phyloP scores from a whole-genome alignment of 2,888 invertebrate species.

The Lamproptera curius region DNA sequence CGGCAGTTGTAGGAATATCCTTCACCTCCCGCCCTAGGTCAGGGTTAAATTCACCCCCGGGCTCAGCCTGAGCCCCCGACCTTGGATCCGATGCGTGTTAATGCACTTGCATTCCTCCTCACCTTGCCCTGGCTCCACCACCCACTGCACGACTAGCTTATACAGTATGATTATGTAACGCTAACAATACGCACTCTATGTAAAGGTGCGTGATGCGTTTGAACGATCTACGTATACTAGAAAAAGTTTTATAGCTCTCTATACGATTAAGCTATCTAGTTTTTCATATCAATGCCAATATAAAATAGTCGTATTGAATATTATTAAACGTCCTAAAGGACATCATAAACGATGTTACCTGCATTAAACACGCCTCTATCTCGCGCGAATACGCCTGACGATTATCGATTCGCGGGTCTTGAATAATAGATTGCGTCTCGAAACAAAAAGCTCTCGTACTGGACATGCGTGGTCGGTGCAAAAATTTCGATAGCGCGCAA shows the following conservation, averaged over 20 bases:
- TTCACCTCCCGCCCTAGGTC: constrained; percentile 74
- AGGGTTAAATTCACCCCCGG: constrained; percentile 74
- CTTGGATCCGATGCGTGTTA: constrained; percentile 49
- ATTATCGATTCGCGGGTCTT: constrained; percentile 10
- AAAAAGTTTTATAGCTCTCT: too few species aligned
- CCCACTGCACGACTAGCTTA: not conserved
- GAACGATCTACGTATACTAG: too few species aligned
- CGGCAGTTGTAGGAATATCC: constrained; percentile 72
- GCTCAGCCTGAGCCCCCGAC: constrained; percentile 71
- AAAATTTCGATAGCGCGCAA: constrained; percentile 47
- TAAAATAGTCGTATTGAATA: too few species aligned
- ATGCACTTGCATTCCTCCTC: constrained; percentile 24
- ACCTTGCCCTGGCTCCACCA: constrained; percentile 13
- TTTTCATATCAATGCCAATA: too few species aligned
- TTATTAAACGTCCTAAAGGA: too few species aligned
- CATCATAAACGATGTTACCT: too few species aligned
- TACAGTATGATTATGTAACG: not conserved
- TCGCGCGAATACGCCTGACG: too few species aligned
- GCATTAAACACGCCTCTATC: too few species aligned
- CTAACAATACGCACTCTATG: too few species aligned
- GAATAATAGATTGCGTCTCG: constrained; percentile 13
- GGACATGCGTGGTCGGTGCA: constrained; percentile 71
- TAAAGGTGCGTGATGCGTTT: too few species aligned
- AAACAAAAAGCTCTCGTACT: constrained; percentile 27
- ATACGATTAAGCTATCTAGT: too few species aligned